These are phyloP conservation scores for Pediacus dermestoides DNA, from an alignment of 2,888 invertebrate genomes.

Conservation along the genomic window DNA sequence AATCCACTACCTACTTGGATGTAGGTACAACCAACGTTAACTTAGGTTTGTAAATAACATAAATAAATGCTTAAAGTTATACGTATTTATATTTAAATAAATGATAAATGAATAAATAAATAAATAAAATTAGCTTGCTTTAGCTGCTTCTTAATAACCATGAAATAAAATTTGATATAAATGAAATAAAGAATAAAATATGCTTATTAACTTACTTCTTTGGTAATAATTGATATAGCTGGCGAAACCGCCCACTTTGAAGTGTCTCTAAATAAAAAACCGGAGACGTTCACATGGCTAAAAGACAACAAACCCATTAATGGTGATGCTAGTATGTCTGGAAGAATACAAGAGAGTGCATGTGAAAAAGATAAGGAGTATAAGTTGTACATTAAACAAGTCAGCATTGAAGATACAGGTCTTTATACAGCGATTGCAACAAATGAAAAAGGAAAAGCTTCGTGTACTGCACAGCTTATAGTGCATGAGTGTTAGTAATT, in stretches of 20 bases:
- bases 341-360: constrained; percentile 64
- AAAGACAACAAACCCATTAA: constrained; percentile 82
- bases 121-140: too few relatives aligned
- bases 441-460: constrained; percentile 73
- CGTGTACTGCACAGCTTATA: constrained; percentile 82
- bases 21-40: too few relatives aligned
- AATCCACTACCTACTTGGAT: too few relatives aligned
- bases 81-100: too few relatives aligned
- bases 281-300: constrained; percentile 73
- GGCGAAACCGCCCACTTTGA: constrained; percentile 81
- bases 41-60: too few relatives aligned
- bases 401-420: constrained; percentile 74
- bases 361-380: constrained; percentile 61
- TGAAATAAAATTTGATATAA: too few relatives aligned
- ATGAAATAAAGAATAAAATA: too few relatives aligned
- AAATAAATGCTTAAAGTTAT: too few relatives aligned
- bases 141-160: too few relatives aligned
- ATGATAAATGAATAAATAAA: too few relatives aligned
- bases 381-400: constrained; percentile 72
- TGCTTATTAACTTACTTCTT: too few relatives aligned
- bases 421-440: constrained; percentile 87
- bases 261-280: constrained; percentile 65
- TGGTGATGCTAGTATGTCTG: constrained; percentile 65
- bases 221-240: constrained; percentile 61
- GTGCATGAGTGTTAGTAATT: constrained; percentile 74